Evolutionary conservation across 2,797 vertebrate genomes (phyloP).

Genomic region (Acanthurus tractus): DNA sequence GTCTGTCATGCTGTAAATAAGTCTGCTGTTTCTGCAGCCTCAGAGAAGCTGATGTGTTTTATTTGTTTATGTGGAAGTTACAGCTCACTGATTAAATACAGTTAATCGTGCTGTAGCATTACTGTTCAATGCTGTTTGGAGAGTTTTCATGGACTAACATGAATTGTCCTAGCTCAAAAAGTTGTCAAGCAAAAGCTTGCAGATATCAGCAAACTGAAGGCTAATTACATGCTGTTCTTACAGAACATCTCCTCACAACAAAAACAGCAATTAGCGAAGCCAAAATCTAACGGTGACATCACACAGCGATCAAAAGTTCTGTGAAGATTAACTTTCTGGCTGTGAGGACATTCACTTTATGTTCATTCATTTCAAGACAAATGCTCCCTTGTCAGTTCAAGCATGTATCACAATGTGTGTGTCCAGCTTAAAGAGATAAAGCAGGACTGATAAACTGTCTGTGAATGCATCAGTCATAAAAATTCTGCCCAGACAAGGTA

Average conservation of each 20-base stretch:
- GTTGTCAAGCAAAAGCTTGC: conserved; percentile 16
- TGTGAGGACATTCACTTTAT: conserved; percentile 13
- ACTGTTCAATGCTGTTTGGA: conserved; percentile 1
- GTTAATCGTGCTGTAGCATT: conserved; percentile 16
- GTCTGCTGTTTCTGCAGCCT: background rate
- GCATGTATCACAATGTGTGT: conserved; percentile 22
- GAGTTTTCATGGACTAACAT: conserved; percentile 23
- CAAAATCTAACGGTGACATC: conserved; percentile 28
- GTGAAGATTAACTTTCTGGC: conserved; percentile 12
- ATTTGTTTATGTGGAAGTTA: background rate
- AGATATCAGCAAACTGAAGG: conserved; percentile 28
- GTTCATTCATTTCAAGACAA: conserved; percentile 8
- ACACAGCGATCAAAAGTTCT: conserved; percentile 22
- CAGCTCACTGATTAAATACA: conserved; percentile 15
- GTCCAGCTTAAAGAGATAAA: conserved; percentile 36
- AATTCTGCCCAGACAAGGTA: conserved; percentile 32
- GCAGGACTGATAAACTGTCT: conserved; percentile 35
- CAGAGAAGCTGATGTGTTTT: conserved; percentile 8
- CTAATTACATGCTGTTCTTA: conserved; percentile 50
- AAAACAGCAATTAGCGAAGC: conserved; percentile 51
- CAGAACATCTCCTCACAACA: conserved; percentile 41
- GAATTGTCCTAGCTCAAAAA: conserved; percentile 36
- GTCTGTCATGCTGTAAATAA: background rate
- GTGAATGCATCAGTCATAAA: conserved; percentile 37
- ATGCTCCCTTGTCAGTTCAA: background rate